Percentiles rank a stretch among this genome's conserved stretches.
These are phyloP conservation scores for Lepidotrigona ventralis DNA, from an alignment of 1,140 invertebrate genomes.

Conservation along the genomic window DNA sequence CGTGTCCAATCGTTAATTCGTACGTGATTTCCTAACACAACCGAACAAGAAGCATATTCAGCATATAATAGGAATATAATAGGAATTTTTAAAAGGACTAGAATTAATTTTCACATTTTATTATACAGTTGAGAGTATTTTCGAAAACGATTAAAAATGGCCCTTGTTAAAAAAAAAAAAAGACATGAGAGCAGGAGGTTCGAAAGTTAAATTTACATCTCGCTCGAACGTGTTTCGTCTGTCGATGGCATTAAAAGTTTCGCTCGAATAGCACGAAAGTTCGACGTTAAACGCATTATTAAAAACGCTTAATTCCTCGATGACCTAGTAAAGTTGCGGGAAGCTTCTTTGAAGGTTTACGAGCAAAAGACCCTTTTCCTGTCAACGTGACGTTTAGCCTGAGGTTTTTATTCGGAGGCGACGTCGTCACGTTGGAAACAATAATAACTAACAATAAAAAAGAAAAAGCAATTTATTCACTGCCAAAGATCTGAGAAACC, in stretches of 20 bases:
- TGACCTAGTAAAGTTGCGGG: constrained; percentile 16
- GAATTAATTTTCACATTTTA: too few species aligned
- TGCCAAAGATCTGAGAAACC: not conserved
- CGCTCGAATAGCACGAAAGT: not conserved
- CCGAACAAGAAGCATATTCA: not conserved
- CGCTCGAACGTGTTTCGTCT: not conserved
- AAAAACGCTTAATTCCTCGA: not conserved
- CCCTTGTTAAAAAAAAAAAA: not conserved
- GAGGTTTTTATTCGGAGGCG: not conserved
- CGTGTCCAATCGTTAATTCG: not conserved
- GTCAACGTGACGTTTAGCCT: not conserved
- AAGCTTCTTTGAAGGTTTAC: not conserved
- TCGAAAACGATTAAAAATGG: not conserved
- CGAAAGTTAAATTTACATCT: not conserved
- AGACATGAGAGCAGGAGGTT: not conserved
- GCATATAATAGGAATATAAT: not conserved
- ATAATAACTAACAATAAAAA: not conserved
- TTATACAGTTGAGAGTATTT: not conserved
- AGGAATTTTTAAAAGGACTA: not conserved
- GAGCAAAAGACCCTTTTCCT: not conserved
- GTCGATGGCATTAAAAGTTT: not conserved
- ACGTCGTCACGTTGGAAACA: too few species aligned
- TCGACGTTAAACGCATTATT: not conserved
- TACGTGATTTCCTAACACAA: not conserved
- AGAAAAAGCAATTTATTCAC: not conserved